These are phyloP conservation scores for Crax fasciolata DNA, from an alignment of 2,797 vertebrate genomes.

Conservation along the genomic window DNA sequence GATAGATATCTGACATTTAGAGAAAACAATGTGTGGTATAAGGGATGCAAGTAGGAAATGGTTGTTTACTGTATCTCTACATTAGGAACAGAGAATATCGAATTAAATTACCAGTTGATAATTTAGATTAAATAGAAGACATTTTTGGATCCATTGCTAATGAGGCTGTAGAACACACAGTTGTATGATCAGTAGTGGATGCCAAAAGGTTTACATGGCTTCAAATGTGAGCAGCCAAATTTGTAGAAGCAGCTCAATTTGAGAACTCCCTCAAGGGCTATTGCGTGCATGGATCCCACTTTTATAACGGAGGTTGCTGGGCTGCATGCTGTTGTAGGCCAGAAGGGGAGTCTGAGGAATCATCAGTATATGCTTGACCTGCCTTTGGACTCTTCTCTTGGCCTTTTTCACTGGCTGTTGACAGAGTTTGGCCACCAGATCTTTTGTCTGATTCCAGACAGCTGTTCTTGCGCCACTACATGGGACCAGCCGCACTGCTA, in stretches of 20 bases:
- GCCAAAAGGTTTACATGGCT: conserved; percentile 24
- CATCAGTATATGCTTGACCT: conserved; percentile 36
- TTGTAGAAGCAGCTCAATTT: too few relatives aligned
- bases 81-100: neutral
- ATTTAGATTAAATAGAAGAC: neutral
- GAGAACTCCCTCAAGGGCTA: neutral
- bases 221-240: conserved; percentile 28
- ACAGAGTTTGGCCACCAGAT: conserved; percentile 43
- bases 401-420: conserved; percentile 35
- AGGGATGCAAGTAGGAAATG: neutral
- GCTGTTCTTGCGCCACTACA: neutral
- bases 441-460: conserved; percentile 16
- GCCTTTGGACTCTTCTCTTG: conserved; percentile 42
- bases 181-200: neutral
- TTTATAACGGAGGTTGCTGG: conserved; percentile 62
- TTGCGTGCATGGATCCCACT: conserved; percentile 23
- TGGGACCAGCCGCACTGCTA: neutral
- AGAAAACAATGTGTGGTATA: neutral
- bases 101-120: conserved; percentile 7
- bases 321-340: conserved; percentile 42
- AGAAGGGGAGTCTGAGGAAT: conserved; percentile 29
- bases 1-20: neutral
- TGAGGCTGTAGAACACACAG: neutral
- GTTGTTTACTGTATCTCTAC: neutral
- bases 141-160: neutral